phyloP scores from a whole-genome alignment of 2,888 invertebrate species.

The Agonopterix heracliana region DNA sequence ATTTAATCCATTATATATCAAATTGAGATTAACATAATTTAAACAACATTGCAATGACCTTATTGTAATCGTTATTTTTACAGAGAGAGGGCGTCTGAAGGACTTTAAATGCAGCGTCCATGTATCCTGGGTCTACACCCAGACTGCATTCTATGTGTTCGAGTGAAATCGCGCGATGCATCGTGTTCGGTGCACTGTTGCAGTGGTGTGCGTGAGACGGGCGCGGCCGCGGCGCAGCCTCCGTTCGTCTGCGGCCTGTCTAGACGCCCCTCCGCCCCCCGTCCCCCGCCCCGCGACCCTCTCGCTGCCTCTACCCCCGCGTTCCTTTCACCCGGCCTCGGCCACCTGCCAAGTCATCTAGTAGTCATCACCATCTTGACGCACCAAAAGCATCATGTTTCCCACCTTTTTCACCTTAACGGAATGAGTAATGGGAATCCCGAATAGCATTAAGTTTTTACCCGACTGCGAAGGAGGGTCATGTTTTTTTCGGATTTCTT shows the following conservation, averaged over 20 bases:
- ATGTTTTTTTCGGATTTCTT: too few relatives aligned
- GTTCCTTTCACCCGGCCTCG: conserved; percentile 24
- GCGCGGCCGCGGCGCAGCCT: conserved; percentile 59
- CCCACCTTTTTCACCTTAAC: too few relatives aligned
- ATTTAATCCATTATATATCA: too few relatives aligned
- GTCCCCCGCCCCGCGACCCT: conserved; percentile 21
- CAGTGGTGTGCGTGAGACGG: conserved; percentile 39
- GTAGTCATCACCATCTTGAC: neutral
- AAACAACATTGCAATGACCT: too few relatives aligned
- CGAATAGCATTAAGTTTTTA: too few relatives aligned
- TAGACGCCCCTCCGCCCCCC: conserved; percentile 53
- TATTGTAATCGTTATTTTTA: neutral
- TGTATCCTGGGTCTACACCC: conserved; percentile 19
- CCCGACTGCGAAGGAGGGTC: too few relatives aligned
- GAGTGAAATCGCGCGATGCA: conserved; percentile 51
- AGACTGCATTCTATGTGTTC: conserved; percentile 21
- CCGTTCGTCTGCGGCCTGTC: conserved; percentile 73
- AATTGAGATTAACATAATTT: too few relatives aligned
- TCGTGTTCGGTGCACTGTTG: conserved; percentile 13
- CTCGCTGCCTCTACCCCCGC: conserved; percentile 19
- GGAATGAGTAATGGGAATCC: too few relatives aligned
- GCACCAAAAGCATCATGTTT: too few relatives aligned
- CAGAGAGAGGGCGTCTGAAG: conserved; percentile 14
- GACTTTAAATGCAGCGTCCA: conserved; percentile 36
- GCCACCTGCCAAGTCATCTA: conserved; percentile 17